Conservation (phyloP, 2,888 invertebrate genomes). For the Masnerella sp. region DNA sequence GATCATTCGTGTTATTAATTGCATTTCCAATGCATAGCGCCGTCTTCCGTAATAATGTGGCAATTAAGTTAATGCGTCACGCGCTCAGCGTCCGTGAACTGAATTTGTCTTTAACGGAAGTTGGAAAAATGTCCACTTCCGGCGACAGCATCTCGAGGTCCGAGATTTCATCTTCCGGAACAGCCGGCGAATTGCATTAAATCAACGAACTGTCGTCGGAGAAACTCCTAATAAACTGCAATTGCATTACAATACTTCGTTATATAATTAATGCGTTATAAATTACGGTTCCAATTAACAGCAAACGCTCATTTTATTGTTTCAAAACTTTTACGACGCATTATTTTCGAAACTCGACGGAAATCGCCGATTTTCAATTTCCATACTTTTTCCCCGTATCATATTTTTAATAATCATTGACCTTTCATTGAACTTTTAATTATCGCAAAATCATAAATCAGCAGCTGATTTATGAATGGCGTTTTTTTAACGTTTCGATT, state of each 20-base stretch:
- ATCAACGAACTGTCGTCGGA: constrained; percentile 5
- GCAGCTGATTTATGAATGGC: too few species aligned
- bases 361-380: too few species aligned
- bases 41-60: constrained; percentile 69
- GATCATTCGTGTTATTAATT: constrained; percentile 71
- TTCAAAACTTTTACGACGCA: constrained; percentile 15
- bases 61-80: constrained; percentile 68
- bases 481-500: too few species aligned
- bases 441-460: too few species aligned
- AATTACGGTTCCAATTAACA: constrained; percentile 10
- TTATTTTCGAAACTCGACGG: not conserved
- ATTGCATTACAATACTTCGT: constrained; percentile 15
- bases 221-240: constrained; percentile 9
- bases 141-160: constrained; percentile 57
- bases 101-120: constrained; percentile 67
- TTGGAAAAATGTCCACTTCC: constrained; percentile 64
- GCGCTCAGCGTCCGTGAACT: constrained; percentile 70
- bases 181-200: constrained; percentile 20
- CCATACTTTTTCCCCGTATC: too few species aligned
- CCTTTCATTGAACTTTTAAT: too few species aligned
- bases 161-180: constrained; percentile 56
- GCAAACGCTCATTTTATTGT: constrained; percentile 10
- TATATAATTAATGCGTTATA: constrained; percentile 31
- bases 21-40: constrained; percentile 65
- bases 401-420: too few species aligned